Evolutionary conservation across 2,888 invertebrate genomes (phyloP), one percentile per base, ranked within the genome.

Genomic region (Thereva nobilitata): DNA sequence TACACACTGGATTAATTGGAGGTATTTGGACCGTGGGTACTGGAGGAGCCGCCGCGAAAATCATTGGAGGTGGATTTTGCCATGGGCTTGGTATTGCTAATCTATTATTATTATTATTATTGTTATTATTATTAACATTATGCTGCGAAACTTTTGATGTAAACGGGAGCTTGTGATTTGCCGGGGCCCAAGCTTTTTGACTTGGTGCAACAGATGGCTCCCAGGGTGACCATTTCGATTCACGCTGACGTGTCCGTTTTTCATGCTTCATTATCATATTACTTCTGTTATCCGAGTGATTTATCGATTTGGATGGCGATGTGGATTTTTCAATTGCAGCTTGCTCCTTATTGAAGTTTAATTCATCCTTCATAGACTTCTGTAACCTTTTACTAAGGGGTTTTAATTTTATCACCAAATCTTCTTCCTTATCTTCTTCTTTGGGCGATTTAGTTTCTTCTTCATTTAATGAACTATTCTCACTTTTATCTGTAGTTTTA

Each of bases 381-480:
- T 23, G 23, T 2, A 23, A 23, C 23, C 23, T 1, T 23, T 23
- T 23, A 23, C 23, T 23, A 23, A 23, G 23, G 23, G 23, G 23
- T 23, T 23, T 23, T 2, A 23, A 2, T 2, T 23, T 23, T 23
- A 23, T 23, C 23, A 23, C 23, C 2, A 23, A 23, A 23, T 23
- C 23, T 23, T 23, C 23, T 23, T 23, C 23, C 23, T n/a, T 57
- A 37, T 63, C 67, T 7, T n/a, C 8, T 38, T 64, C 69, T 9
- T 64, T 56, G 9, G 56, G 12, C 4, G 67, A 44, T 57, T 67
- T 68, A 5, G 64, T 80, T 70, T 84, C 83, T 68, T 81, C 80
- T 4, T 77, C 77, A 4, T 70, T 65, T n/a, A 73, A 72, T 1
- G 72, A 71, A 56, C 72, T 73, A 4, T 72, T 65, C 35, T 73